Conservation (phyloP, 1,140 invertebrate species). For the Tyrophagus putrescentiae region DNA sequence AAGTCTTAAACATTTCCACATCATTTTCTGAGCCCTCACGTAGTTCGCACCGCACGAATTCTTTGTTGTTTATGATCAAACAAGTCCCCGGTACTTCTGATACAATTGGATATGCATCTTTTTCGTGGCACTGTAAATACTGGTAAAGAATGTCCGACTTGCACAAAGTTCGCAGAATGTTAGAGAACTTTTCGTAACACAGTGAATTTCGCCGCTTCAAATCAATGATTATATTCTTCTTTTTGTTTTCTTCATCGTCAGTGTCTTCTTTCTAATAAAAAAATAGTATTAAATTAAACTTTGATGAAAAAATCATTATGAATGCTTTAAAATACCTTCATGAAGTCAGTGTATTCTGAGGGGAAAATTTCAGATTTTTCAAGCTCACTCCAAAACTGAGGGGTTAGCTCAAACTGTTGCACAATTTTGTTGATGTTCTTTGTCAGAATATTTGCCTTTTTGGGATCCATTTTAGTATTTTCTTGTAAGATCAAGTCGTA, state of each 20-base stretch:
- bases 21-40: neutral
- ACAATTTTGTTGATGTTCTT: neutral
- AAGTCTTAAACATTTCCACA: neutral
- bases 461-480: neutral
- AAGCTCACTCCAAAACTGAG: neutral
- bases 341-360: neutral
- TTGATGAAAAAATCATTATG: neutral
- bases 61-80: conserved; percentile 3
- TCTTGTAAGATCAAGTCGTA: neutral
- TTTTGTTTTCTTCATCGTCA: neutral
- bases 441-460: neutral
- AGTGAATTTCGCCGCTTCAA: neutral
- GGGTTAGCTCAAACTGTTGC: neutral
- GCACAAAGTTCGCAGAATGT: neutral
- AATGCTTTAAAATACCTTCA: neutral
- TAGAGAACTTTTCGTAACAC: neutral
- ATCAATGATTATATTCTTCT: neutral
- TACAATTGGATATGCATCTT: conserved; percentile 1
- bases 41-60: neutral
- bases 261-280: conserved; percentile 3
- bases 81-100: neutral
- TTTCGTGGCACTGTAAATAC: neutral
- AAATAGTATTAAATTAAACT: neutral
- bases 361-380: neutral
- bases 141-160: neutral